These are phyloP conservation scores for Galerucella nymphaeae DNA, from an alignment of 2,888 invertebrate genomes.

Conservation along the genomic window DNA sequence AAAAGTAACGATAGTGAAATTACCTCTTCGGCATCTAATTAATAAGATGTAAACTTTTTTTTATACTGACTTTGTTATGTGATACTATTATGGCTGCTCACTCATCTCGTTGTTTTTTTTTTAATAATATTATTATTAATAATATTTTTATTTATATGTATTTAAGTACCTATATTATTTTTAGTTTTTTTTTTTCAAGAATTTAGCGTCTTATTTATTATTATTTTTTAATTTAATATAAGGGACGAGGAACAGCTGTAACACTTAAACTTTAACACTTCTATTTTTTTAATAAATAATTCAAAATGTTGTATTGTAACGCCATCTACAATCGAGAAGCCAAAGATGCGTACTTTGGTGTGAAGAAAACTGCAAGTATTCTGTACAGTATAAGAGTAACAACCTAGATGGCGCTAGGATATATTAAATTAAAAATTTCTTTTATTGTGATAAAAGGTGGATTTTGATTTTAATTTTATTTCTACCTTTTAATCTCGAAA, in stretches of 20 bases:
- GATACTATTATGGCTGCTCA: conserved; percentile 59
- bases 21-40: conserved; percentile 37
- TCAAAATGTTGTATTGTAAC: too few species aligned
- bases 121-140: too few species aligned
- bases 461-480: too few species aligned
- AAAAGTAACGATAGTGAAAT: not conserved
- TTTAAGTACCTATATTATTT: conserved; percentile 40
- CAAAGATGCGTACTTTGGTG: too few species aligned
- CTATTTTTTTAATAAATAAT: too few species aligned
- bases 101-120: conserved; percentile 53
- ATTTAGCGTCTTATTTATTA: conserved; percentile 47
- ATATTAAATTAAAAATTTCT: too few species aligned
- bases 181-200: conserved; percentile 38
- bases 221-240: conserved; percentile 39
- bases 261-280: too few species aligned
- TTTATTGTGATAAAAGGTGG: too few species aligned
- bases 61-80: conserved; percentile 61
- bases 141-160: conserved; percentile 46
- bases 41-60: conserved; percentile 49
- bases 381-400: too few species aligned
- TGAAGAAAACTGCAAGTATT: too few species aligned
- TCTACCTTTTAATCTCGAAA: conserved; percentile 18
- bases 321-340: too few species aligned
- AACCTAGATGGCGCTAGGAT: too few species aligned
- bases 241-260: conserved; percentile 53